Conservation (phyloP, 2,888 invertebrate genomes). For the Agriopis aurantiaria region DNA sequence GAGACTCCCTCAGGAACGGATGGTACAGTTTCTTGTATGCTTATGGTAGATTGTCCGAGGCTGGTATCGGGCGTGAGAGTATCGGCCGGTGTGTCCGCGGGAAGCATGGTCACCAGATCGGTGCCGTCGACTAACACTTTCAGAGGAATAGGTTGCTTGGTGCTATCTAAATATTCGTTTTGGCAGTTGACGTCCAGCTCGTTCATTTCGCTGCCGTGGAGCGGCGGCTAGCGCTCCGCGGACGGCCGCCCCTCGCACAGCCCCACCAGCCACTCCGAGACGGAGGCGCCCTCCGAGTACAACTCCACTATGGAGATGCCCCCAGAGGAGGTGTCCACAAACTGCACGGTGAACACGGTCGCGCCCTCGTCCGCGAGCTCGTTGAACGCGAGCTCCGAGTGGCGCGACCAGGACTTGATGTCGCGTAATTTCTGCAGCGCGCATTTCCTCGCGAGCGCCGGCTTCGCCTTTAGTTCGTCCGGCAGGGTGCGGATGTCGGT, state of each 20-base stretch:
- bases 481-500: conserved; percentile 87
- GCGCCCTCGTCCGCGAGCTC: conserved; percentile 90
- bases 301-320: conserved; percentile 89
- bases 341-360: conserved; percentile 89
- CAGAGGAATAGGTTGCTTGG: conserved; percentile 86
- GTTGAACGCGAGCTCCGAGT: conserved; percentile 88
- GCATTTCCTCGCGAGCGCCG: conserved; percentile 88
- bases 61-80: too few relatives aligned
- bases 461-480: conserved; percentile 85
- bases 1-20: background rate
- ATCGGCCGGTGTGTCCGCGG: conserved; percentile 33
- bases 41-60: background rate
- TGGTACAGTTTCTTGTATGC: background rate
- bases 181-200: conserved; percentile 81
- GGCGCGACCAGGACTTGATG: conserved; percentile 88
- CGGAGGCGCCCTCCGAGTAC: conserved; percentile 86
- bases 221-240: conserved; percentile 75
- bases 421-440: conserved; percentile 86
- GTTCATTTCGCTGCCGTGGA: conserved; percentile 85
- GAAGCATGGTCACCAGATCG: conserved; percentile 62
- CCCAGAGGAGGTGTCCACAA: conserved; percentile 88
- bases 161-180: conserved; percentile 87
- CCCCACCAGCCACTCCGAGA: conserved; percentile 86
- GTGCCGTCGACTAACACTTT: conserved; percentile 86
- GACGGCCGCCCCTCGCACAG: conserved; percentile 83